Conservation (phyloP, 2,113 vertebrate species). For the Egretta garzetta region DNA sequence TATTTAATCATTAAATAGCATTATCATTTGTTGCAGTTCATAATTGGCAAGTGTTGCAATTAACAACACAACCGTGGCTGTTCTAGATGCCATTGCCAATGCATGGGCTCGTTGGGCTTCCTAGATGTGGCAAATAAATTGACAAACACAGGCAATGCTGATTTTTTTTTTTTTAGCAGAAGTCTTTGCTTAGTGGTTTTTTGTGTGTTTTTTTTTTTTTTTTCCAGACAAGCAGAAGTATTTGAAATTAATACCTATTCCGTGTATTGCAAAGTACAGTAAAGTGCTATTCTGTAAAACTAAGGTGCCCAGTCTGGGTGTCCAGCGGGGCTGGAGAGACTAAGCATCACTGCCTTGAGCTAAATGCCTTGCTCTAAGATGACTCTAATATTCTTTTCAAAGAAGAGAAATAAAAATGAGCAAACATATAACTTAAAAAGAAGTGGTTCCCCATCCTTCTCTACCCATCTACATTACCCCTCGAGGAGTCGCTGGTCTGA, state of each 20-base stretch:
- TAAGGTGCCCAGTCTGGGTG: neutral
- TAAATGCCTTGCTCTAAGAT: neutral
- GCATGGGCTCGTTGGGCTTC: rapidly evolving
- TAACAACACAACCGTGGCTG: neutral
- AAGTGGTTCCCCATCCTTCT: neutral
- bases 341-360: neutral
- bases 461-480: rapidly evolving
- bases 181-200: neutral
- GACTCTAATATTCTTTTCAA: neutral
- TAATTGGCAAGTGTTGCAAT: neutral
- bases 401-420: neutral
- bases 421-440: neutral
- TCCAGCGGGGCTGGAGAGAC: neutral
- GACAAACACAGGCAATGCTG: neutral
- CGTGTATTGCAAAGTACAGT: neutral
- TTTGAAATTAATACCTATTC: neutral
- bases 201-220: neutral
- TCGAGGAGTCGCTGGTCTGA: neutral
- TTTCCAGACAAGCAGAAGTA: neutral
- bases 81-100: neutral
- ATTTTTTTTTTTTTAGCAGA: neutral
- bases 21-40: neutral
- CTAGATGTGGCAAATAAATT: neutral
- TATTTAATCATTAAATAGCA: neutral
- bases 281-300: neutral